These are phyloP conservation scores for Progne subis DNA, from an alignment of 2,113 vertebrate genomes.

Conservation along the genomic window DNA sequence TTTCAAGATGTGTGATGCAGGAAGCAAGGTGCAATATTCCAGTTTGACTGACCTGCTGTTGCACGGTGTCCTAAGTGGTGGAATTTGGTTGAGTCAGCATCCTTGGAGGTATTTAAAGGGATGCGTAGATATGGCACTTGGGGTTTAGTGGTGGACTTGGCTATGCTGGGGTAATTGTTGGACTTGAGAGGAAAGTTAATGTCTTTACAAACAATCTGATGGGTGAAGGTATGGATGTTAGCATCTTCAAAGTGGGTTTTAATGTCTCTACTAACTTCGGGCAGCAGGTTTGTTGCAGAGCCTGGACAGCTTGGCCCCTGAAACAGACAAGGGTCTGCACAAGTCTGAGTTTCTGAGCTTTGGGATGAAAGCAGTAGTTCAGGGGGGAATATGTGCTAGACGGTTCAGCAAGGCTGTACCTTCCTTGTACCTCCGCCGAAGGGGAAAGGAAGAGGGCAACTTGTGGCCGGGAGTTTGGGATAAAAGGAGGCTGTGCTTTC, in stretches of 20 bases:
- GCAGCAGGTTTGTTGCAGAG: neutral
- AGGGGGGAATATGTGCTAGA: neutral
- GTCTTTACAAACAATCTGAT: no score
- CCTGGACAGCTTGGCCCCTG: neutral
- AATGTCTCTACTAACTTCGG: neutral
- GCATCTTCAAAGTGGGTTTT: neutral
- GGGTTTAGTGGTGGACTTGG: neutral
- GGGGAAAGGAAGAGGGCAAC: neutral
- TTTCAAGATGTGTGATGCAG: neutral
- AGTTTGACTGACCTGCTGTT: neutral
- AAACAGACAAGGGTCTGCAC: neutral
- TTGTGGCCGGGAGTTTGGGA: fast-evolving
- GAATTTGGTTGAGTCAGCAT: neutral
- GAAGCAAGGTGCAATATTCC: neutral
- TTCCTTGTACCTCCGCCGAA: neutral
- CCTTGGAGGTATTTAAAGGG: neutral
- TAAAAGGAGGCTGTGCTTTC: neutral
- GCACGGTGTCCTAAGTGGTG: fast-evolving
- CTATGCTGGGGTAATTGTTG: neutral
- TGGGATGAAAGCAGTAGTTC: no score
- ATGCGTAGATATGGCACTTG: neutral
- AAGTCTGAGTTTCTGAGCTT: neutral
- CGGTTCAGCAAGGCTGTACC: no score
- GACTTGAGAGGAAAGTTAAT: neutral
- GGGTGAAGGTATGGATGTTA: neutral